Percentiles rank a stretch among this genome's conserved stretches.
These are phyloP conservation scores for Chlorocebus sabaeus DNA, from an alignment of 2,113 vertebrate species.

Conservation along the genomic window DNA sequence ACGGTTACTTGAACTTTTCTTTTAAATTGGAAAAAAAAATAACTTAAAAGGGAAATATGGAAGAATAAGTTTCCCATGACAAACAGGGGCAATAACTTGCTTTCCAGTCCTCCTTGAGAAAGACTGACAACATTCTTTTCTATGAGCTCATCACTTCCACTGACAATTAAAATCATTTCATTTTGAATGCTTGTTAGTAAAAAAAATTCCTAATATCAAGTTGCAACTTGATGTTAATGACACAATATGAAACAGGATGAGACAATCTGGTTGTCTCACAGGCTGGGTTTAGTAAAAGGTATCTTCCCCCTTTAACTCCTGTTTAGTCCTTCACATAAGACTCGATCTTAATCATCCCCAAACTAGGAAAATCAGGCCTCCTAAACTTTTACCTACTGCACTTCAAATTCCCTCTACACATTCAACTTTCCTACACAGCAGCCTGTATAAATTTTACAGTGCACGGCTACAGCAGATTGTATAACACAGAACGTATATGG, in stretches of 20 bases:
- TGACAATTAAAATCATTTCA: background rate
- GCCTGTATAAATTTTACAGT: too few relatives aligned
- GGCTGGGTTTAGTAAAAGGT: background rate
- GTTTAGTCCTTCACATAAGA: background rate
- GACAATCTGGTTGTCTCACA: background rate
- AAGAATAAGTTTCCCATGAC: background rate
- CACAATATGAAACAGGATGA: background rate
- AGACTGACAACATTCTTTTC: background rate
- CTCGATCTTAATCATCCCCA: background rate
- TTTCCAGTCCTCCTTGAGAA: background rate
- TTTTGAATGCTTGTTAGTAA: background rate
- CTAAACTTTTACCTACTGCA: background rate
- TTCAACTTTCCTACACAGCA: background rate
- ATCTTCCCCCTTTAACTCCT: background rate
- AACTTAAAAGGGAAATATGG: background rate
- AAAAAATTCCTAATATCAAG: background rate
- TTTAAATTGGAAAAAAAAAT: background rate
- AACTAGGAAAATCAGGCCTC: background rate
- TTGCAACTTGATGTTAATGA: constrained; percentile 30
- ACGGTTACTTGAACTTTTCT: constrained; percentile 37
- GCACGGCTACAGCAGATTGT: fast-evolving
- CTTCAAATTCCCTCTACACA: too few relatives aligned
- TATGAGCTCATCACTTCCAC: background rate
- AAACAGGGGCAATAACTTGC: background rate
- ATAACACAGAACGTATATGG: fast-evolving